phyloP scores from a whole-genome alignment of 2,113 vertebrate genomes.

The Ibidorhyncha struthersii region DNA sequence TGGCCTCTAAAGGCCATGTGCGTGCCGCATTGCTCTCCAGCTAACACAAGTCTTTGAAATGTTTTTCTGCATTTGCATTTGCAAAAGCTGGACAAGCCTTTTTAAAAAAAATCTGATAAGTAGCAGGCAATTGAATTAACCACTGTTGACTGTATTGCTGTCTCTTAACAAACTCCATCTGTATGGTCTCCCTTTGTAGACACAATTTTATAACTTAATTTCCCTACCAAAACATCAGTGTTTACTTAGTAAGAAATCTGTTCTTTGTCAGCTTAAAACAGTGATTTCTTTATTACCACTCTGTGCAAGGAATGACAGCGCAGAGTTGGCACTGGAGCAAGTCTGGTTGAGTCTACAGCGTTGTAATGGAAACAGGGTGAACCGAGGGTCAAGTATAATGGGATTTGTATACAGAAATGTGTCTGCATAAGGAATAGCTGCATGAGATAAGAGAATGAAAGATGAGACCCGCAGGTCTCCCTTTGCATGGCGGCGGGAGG shows the following conservation, averaged over 20 bases:
- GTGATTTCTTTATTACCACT: constrained; percentile 89
- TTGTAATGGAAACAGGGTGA: constrained; percentile 82
- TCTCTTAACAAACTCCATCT: constrained; percentile 74
- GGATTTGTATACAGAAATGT: constrained; percentile 61
- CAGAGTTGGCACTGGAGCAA: constrained; percentile 80
- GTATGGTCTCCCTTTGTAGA: constrained; percentile 71
- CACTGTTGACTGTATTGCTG: constrained; percentile 60
- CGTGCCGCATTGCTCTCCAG: not conserved
- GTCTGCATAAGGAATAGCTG: constrained; percentile 53
- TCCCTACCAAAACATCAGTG: constrained; percentile 77
- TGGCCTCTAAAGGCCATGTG: not conserved
- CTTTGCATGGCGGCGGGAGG: not conserved
- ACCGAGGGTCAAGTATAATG: constrained; percentile 57
- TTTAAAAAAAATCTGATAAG: constrained; percentile 37
- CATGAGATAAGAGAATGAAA: constrained; percentile 46
- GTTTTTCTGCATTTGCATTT: constrained; percentile 54
- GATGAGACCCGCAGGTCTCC: not conserved
- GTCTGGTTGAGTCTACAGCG: constrained; percentile 78
- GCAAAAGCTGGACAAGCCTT: constrained; percentile 55
- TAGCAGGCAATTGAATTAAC: constrained; percentile 51
- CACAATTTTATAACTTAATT: constrained; percentile 79
- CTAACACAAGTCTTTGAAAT: constrained; percentile 20
- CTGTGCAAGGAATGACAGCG: constrained; percentile 75
- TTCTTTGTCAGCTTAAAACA: constrained; percentile 89
- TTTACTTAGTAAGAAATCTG: constrained; percentile 87